Conservation (phyloP, 2,797 vertebrate genomes). For the Microhierax caerulescens region DNA sequence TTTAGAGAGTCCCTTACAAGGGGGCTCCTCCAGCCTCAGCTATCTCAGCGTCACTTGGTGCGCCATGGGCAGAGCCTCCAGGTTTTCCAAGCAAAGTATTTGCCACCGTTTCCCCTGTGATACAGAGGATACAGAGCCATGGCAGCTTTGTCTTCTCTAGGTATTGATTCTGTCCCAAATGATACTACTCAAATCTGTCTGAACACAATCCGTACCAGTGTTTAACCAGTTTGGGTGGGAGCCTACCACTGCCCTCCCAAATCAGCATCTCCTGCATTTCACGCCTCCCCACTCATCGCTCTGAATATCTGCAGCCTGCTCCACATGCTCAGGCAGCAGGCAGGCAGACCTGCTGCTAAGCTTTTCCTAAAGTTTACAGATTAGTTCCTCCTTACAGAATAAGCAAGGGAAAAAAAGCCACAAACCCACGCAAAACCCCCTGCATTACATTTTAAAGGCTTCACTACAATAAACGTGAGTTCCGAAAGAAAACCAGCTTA, state of each 20-base stretch:
- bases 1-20: neutral
- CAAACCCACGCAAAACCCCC: neutral
- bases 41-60: neutral
- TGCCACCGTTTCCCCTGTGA: rapidly evolving
- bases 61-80: neutral
- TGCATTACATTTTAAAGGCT: neutral
- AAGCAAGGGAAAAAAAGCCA: neutral
- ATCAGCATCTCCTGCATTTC: neutral
- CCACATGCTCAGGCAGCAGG: neutral
- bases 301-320: neutral
- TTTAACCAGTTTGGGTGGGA: neutral
- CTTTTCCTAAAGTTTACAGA: neutral
- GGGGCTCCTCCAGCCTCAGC: neutral
- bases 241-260: neutral
- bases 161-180: neutral
- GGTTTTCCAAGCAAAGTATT: neutral
- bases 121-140: rapidly evolving
- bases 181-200: neutral
- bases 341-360: neutral
- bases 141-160: neutral
- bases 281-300: neutral
- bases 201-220: neutral
- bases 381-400: neutral
- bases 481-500: neutral
- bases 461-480: neutral